Conservation (phyloP, 1,140 invertebrate species). For the Leptinotarsa defecta region DNA sequence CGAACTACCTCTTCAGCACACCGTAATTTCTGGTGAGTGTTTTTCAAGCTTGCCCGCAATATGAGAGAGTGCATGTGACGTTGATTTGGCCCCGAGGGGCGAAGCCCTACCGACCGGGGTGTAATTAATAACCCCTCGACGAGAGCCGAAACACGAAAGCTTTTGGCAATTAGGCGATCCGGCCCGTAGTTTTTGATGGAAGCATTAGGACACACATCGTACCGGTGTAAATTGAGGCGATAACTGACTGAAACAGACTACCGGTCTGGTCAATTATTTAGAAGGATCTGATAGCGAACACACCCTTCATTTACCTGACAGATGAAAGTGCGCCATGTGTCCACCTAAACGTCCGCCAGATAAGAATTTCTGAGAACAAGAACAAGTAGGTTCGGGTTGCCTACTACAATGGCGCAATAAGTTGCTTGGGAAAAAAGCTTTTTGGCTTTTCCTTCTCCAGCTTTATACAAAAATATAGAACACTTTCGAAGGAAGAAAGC, state of each 20-base stretch:
- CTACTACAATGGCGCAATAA: too few species aligned
- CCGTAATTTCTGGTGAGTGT: conserved; percentile 22
- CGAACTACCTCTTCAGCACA: not conserved
- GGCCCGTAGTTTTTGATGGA: conserved; percentile 45
- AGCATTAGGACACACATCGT: conserved; percentile 39
- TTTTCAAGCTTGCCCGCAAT: conserved; percentile 20
- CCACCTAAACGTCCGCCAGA: too few species aligned
- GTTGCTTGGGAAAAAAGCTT: too few species aligned
- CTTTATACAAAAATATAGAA: too few species aligned
- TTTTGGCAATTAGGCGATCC: conserved; percentile 52
- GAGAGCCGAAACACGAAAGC: conserved; percentile 47
- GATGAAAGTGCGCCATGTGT: conserved; percentile 11
- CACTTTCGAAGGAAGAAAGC: too few species aligned
- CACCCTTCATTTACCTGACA: conserved; percentile 22
- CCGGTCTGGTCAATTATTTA: conserved; percentile 31
- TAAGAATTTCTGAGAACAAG: too few species aligned
- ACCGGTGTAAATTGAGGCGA: conserved; percentile 31
- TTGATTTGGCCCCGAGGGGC: conserved; percentile 19
- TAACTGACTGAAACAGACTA: conserved; percentile 29
- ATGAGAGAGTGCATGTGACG: conserved; percentile 25
- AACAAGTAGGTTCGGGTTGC: too few species aligned
- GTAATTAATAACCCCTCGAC: conserved; percentile 46
- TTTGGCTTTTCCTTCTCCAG: too few species aligned
- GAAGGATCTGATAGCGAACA: conserved; percentile 25
- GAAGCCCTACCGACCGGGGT: conserved; percentile 22